These are phyloP conservation scores for Irena cyanogastra DNA, from an alignment of 2,113 vertebrate species.

Conservation along the genomic window DNA sequence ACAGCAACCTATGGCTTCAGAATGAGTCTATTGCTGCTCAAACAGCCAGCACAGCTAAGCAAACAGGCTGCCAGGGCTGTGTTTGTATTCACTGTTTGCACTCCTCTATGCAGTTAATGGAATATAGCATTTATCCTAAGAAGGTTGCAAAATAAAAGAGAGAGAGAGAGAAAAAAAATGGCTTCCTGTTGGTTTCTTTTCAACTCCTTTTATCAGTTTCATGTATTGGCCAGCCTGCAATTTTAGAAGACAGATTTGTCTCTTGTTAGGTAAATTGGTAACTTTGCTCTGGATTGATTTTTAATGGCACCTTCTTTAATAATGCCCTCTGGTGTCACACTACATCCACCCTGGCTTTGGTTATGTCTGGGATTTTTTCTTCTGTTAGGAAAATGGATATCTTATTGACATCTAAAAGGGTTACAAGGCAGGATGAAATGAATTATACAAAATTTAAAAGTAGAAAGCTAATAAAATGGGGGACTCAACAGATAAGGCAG, in stretches of 20 bases:
- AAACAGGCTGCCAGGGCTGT: conserved; percentile 26
- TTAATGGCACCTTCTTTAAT: not conserved
- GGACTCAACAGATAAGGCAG: conserved; percentile 11
- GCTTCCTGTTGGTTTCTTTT: not conserved
- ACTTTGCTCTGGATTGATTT: not conserved
- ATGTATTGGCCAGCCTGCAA: not conserved
- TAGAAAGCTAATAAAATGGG: conserved; percentile 25
- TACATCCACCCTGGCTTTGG: not conserved
- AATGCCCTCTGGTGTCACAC: not conserved
- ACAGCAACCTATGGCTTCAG: conserved; percentile 11
- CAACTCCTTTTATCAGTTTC: not conserved
- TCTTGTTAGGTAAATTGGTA: not conserved
- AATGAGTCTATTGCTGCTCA: conserved; percentile 32
- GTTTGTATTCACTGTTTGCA: conserved; percentile 38
- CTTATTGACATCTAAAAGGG: conserved; percentile 5
- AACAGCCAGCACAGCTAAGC: conserved; percentile 52
- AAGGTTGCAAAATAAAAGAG: not conserved
- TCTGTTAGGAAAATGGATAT: not conserved
- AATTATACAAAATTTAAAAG: conserved; percentile 15
- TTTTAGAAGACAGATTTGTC: not conserved
- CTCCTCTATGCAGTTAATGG: not conserved
- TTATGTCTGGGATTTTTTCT: not conserved
- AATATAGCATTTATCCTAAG: not conserved
- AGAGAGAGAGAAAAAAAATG: not conserved
- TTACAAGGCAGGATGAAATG: conserved; percentile 9